Conservation (phyloP, 1,140 invertebrate species). For the Drosophila pachea region DNA sequence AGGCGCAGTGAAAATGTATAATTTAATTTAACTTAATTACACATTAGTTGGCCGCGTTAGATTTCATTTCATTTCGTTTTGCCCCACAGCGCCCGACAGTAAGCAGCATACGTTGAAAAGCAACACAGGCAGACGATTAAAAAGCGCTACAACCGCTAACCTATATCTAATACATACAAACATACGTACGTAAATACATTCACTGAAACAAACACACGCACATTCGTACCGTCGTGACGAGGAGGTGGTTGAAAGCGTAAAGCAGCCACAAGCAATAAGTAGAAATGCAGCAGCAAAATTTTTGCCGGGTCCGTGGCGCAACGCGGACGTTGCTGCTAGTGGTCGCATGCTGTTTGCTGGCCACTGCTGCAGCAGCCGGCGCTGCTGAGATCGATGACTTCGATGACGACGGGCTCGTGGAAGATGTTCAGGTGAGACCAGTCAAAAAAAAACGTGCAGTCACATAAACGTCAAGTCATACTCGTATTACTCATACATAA, state of each 20-base stretch:
- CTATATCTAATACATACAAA: constrained; percentile 8
- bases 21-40: constrained; percentile 73
- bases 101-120: constrained; percentile 49
- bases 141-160: constrained; percentile 20
- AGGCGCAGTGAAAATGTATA: constrained; percentile 67
- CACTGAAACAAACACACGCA: background rate
- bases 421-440: constrained; percentile 66
- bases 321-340: constrained; percentile 54
- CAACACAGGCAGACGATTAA: constrained; percentile 38
- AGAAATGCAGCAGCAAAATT: constrained; percentile 56
- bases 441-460: background rate
- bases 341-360: constrained; percentile 34
- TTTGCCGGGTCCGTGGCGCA: constrained; percentile 44
- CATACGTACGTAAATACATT: constrained; percentile 2
- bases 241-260: constrained; percentile 42
- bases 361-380: constrained; percentile 19
- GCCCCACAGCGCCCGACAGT: constrained; percentile 45
- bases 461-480: background rate
- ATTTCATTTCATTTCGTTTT: constrained; percentile 53
- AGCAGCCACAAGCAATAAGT: constrained; percentile 16
- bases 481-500: background rate
- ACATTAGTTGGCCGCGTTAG: constrained; percentile 63
- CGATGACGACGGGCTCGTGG: constrained; percentile 70
- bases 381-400: constrained; percentile 57
- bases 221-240: background rate